Percentiles rank a stretch among this genome's conserved stretches.
phyloP scores from a whole-genome alignment of 2,888 invertebrate genomes.

The Pediacus dermestoides region DNA sequence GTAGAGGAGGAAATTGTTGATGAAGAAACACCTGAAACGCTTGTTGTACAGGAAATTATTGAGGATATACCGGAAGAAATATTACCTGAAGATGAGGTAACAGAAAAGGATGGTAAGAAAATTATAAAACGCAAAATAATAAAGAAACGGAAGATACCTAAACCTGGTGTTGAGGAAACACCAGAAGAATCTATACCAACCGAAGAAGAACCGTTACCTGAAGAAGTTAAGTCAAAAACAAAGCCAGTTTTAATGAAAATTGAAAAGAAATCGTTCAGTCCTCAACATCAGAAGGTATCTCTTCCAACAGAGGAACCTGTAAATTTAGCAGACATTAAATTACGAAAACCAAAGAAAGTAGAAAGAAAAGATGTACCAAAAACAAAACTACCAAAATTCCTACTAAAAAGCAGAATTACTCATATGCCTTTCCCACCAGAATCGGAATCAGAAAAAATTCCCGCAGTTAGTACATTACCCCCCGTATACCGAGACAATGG shows the following conservation, averaged over 20 bases:
- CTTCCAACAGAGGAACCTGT: constrained; percentile 36
- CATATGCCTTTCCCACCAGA: constrained; percentile 50
- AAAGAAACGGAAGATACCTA: constrained; percentile 46
- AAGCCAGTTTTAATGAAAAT: constrained; percentile 21
- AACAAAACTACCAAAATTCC: constrained; percentile 48
- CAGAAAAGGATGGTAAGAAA: constrained; percentile 28
- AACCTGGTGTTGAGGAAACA: constrained; percentile 28
- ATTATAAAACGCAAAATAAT: constrained; percentile 47
- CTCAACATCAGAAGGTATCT: constrained; percentile 44
- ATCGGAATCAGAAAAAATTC: constrained; percentile 40
- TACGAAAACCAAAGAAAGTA: constrained; percentile 45
- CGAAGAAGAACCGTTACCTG: constrained; percentile 10
- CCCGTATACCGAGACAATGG: constrained; percentile 50
- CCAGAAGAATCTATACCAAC: constrained; percentile 13
- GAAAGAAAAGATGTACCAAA: constrained; percentile 42
- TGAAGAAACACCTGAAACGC: constrained; percentile 19
- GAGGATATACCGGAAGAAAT: constrained; percentile 29
- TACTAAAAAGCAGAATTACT: constrained; percentile 51
- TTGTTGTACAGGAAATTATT: constrained; percentile 25
- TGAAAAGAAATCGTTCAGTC: constrained; percentile 32
- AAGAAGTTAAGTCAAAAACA: constrained; percentile 13
- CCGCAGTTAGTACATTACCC: constrained; percentile 44
- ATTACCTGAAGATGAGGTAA: constrained; percentile 31
- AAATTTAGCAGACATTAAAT: constrained; percentile 57
- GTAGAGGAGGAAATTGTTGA: constrained; percentile 11